Conservation (phyloP, 92 coral and sea anemone species). For the Porites rus region DNA sequence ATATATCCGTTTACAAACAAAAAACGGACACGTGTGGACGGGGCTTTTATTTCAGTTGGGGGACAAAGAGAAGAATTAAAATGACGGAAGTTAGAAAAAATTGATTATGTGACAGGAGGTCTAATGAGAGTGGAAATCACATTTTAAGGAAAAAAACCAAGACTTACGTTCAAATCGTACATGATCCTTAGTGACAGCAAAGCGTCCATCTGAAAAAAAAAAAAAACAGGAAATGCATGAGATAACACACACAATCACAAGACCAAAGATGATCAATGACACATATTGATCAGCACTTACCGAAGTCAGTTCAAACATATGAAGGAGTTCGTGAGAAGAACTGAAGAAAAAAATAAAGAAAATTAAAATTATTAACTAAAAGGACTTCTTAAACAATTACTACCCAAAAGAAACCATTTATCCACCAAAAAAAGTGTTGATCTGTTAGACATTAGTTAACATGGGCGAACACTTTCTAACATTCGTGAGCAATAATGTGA, state of each 20-base stretch:
- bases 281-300: conserved; percentile 1
- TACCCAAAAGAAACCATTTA: no score
- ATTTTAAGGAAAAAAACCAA: not conserved
- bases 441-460: no score
- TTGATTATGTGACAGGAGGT: not conserved
- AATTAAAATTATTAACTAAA: no score
- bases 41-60: no score
- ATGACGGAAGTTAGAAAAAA: no score
- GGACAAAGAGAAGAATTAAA: no score
- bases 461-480: no score
- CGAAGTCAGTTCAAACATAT: conserved; percentile 89
- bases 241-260: not conserved
- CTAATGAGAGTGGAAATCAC: not conserved
- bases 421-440: no score
- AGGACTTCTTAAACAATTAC: no score
- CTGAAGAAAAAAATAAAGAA: conserved; percentile 42
- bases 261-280: not conserved
- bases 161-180: conserved; percentile 97
- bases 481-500: no score
- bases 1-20: no score
- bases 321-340: conserved; percentile 83
- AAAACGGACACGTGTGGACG: no score
- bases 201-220: conserved; percentile 77
- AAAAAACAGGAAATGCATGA: not conserved
- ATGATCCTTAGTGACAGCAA: conserved; percentile 84